Conservation (phyloP, 2,888 invertebrate species). For the Tillus elongatus region DNA sequence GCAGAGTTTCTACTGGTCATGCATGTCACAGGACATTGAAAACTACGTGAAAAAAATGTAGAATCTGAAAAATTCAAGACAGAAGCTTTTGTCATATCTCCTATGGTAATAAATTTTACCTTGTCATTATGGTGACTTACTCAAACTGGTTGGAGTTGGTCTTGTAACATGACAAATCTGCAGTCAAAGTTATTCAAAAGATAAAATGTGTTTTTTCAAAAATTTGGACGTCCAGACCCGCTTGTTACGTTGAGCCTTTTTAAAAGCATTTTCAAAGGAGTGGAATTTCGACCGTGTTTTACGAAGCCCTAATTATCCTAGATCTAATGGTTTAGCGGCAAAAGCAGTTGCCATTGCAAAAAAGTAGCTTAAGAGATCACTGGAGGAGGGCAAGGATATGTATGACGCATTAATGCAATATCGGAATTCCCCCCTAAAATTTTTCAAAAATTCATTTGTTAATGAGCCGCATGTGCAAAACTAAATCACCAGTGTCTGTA, state of each 20-base stretch:
- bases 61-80: slow-evolving; percentile 2
- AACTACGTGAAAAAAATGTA: background rate
- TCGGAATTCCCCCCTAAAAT: slow-evolving; percentile 19
- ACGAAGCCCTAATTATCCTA: slow-evolving; percentile 14
- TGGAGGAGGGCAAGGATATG: no score
- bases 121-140: slow-evolving; percentile 9
- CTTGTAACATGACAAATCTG: background rate
- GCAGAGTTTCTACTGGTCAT: slow-evolving; percentile 23
- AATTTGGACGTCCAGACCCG: no score
- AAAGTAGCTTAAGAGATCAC: no score
- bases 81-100: slow-evolving; percentile 4
- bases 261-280: slow-evolving; percentile 12
- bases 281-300: slow-evolving; percentile 16
- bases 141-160: slow-evolving; percentile 11
- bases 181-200: slow-evolving; percentile 4
- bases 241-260: no score
- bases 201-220: no score
- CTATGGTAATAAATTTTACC: slow-evolving; percentile 8
- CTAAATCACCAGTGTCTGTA: slow-evolving; percentile 13
- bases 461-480: no score
- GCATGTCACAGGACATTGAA: slow-evolving; percentile 8
- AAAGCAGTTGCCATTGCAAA: no score
- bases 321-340: slow-evolving; percentile 17
- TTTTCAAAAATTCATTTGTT: slow-evolving; percentile 15
- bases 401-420: slow-evolving; percentile 17